Evolutionary conservation across 2,888 invertebrate species (phyloP).

Genomic region (Agrochola litura): DNA sequence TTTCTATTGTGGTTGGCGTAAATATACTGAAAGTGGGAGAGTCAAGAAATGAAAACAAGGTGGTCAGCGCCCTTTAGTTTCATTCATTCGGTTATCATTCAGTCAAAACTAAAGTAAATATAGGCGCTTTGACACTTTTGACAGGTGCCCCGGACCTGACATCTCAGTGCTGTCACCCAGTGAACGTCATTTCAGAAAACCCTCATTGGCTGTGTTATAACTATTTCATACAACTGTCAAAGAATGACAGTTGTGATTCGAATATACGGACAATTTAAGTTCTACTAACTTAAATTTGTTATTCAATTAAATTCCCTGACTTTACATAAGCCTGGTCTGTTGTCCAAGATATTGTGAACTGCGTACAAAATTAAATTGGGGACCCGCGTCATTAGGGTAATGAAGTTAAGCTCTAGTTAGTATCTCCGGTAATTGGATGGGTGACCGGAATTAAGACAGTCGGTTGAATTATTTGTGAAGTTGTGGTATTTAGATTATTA

Average conservation of each 20-base stretch:
- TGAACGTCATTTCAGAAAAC: no score
- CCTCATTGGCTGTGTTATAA: background rate
- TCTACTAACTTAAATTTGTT: no score
- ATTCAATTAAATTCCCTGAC: background rate
- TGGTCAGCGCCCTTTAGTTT: no score
- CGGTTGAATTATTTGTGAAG: conserved; percentile 31
- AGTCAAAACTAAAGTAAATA: no score
- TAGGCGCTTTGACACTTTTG: no score
- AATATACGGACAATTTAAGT: background rate
- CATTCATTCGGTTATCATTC: no score
- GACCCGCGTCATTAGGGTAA: conserved; percentile 55
- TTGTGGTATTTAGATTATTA: conserved; percentile 25
- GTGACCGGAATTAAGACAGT: conserved; percentile 37
- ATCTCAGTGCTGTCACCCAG: no score
- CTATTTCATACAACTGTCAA: background rate
- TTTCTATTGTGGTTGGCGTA: no score
- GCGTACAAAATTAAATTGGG: conserved; percentile 49
- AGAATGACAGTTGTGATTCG: background rate
- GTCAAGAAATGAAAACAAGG: no score
- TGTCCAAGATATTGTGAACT: conserved; percentile 24
- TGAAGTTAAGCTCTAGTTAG: conserved; percentile 44
- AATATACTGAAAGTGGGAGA: no score
- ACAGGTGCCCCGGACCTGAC: no score
- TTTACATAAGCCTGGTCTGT: background rate
- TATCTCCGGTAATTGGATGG: conserved; percentile 54